Evolutionary conservation across 2,888 invertebrate species (phyloP), one percentile per base, ranked within the genome.

Genomic region (Boloria selene): DNA sequence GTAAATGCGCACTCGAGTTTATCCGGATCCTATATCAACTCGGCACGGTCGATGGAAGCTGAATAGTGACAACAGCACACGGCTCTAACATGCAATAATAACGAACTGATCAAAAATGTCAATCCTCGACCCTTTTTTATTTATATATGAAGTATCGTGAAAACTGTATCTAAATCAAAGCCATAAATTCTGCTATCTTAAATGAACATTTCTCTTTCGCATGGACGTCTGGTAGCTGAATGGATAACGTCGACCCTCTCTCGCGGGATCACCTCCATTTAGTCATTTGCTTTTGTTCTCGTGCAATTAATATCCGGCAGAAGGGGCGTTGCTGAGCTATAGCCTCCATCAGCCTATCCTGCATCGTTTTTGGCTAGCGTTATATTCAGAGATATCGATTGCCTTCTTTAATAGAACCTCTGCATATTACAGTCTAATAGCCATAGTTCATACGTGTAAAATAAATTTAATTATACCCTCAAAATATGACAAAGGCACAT

Each of bases 201-300:
- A 90, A 90, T 89, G 90, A 90, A 90, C 90, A 91, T 91, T 90
- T 90, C 91, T 90, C 91, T 90, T 89, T 77, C 73, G 75, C 81
- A 85, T 84, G 87, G 87, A 88, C 88, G 90, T 90, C 90, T 88
- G 86, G 82, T 81, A 84, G 82, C 79, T 90, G 89, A 90, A 91
- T 90, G 90, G 90, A 90, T 90, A 90, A 88, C 88, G 87, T 85
- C 87, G 88, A 84, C 88, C 88, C 88, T 85, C 88, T 82, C 88
- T 84, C 80, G 80, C 82, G 82, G 89, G 88, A 91, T 91, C 91
- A 91, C 91, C 91, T 90, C 88, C 81, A 87, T 85, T 84, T 81
- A 90, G 90, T 90, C 91, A 91, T 91, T 91, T 91, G 91, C 91
- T 90, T 91, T 92, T 91, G 91, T 92, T 90, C 92, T 83, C 81